Percentiles rank a stretch among this genome's conserved stretches.
These are phyloP conservation scores for Agrotis clavis DNA, from an alignment of 2,888 invertebrate species.

Conservation along the genomic window DNA sequence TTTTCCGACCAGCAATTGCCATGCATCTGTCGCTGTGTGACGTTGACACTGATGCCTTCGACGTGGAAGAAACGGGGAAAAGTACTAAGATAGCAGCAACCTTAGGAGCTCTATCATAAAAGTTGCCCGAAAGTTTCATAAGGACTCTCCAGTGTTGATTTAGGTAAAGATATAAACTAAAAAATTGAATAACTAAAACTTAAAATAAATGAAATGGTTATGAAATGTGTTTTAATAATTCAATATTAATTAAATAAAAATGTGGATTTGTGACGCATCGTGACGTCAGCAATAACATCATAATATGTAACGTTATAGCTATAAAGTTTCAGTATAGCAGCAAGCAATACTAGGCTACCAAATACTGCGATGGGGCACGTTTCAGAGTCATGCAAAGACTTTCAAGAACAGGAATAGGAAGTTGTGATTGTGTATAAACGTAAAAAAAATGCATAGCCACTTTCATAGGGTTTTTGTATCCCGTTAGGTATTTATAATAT, in stretches of 20 bases:
- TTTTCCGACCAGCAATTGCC: not conserved
- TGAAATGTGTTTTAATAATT: not conserved
- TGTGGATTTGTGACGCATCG: too few species aligned
- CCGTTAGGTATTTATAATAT: too few species aligned
- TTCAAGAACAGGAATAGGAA: not conserved
- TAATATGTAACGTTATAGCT: not conserved
- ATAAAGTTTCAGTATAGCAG: constrained; percentile 66
- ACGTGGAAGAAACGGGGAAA: constrained; percentile 12
- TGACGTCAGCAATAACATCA: constrained; percentile 18
- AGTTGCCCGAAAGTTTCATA: not conserved
- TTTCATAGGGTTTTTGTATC: too few species aligned
- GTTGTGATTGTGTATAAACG: too few species aligned
- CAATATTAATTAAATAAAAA: too few species aligned
- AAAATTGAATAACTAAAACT: not conserved
- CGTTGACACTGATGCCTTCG: constrained; percentile 27
- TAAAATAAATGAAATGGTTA: not conserved
- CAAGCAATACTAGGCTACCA: constrained; percentile 76
- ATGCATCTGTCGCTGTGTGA: not conserved
- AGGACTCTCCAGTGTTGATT: not conserved
- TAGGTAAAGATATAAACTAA: too few species aligned
- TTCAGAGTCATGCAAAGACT: constrained; percentile 7
- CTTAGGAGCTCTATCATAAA: not conserved
- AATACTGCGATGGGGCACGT: constrained; percentile 42
- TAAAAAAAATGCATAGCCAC: too few species aligned
- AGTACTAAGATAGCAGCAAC: constrained; percentile 32